Evolutionary conservation across 2,797 vertebrate species (phyloP).

Genomic region (Hyperoplus lanceolatus): DNA sequence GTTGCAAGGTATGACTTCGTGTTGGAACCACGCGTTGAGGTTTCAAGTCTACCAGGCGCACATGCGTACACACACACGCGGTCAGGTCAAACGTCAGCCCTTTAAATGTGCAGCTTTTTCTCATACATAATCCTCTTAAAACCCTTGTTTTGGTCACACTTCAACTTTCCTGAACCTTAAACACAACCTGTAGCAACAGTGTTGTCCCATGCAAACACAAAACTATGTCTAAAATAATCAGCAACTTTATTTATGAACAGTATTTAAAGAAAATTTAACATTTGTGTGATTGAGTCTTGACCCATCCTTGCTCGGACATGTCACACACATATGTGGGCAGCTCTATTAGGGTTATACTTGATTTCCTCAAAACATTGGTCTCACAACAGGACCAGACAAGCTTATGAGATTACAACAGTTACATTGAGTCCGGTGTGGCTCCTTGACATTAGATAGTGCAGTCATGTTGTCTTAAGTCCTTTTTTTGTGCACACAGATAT

Average conservation of each 20-base stretch:
- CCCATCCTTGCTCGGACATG: not conserved
- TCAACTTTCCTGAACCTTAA: not conserved
- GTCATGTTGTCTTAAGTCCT: no score
- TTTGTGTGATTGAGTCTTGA: not conserved
- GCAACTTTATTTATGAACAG: constrained; percentile 50
- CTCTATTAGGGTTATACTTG: no score
- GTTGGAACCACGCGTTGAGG: not conserved
- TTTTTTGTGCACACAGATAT: not conserved
- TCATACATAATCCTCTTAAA: not conserved
- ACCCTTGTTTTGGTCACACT: not conserved
- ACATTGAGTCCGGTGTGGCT: not conserved
- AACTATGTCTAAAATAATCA: constrained; percentile 6
- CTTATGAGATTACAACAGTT: not conserved
- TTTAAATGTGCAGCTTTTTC: not conserved
- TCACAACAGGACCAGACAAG: no score
- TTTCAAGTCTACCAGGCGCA: not conserved
- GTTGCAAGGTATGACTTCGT: not conserved
- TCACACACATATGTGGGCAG: not conserved
- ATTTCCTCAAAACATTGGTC: no score
- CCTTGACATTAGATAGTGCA: not conserved
- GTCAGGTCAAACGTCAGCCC: not conserved
- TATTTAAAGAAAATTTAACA: constrained; percentile 4
- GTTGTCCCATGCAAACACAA: not conserved
- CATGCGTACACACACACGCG: no score
- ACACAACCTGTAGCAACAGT: not conserved